Evolutionary conservation across 2,888 invertebrate genomes (phyloP).

Genomic region (Polia nebulosa): DNA sequence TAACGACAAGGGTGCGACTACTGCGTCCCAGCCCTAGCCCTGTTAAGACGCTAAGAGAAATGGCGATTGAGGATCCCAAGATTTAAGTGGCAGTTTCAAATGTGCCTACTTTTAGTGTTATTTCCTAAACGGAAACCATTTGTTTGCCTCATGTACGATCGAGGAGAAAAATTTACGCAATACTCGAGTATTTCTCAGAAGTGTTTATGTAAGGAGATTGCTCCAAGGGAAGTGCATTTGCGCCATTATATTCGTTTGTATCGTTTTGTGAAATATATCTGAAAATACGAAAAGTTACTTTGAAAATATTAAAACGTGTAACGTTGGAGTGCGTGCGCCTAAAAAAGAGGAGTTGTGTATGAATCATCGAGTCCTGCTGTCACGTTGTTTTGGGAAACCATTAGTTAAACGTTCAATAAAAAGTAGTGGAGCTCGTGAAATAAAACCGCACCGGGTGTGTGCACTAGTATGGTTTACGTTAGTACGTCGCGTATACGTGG

Average conservation of each 20-base stretch:
- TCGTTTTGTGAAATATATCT: constrained; percentile 47
- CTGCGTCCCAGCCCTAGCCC: constrained; percentile 65
- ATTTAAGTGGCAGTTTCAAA: constrained; percentile 90
- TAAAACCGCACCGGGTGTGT: constrained; percentile 73
- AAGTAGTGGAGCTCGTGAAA: constrained; percentile 76
- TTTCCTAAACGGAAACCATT: constrained; percentile 90
- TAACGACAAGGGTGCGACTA: constrained; percentile 82
- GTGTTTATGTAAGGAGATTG: constrained; percentile 75
- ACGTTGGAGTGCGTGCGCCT: constrained; percentile 58
- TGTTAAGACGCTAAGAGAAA: constrained; percentile 87
- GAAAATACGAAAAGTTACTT: constrained; percentile 46
- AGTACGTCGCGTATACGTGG: constrained; percentile 75
- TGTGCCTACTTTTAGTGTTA: constrained; percentile 90
- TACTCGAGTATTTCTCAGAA: constrained; percentile 76
- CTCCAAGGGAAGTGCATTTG: constrained; percentile 62
- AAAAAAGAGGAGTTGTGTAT: constrained; percentile 71
- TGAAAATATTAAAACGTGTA: constrained; percentile 62
- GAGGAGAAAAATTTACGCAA: constrained; percentile 83
- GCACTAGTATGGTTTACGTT: constrained; percentile 72
- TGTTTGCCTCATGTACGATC: constrained; percentile 87
- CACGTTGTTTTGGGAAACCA: constrained; percentile 82
- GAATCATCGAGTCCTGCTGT: constrained; percentile 80
- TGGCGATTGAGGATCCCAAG: constrained; percentile 89
- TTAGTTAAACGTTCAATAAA: constrained; percentile 84
- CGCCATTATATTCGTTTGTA: constrained; percentile 49